Conservation (phyloP, 2,113 vertebrate species). For the Pseudopodoces humilis region DNA sequence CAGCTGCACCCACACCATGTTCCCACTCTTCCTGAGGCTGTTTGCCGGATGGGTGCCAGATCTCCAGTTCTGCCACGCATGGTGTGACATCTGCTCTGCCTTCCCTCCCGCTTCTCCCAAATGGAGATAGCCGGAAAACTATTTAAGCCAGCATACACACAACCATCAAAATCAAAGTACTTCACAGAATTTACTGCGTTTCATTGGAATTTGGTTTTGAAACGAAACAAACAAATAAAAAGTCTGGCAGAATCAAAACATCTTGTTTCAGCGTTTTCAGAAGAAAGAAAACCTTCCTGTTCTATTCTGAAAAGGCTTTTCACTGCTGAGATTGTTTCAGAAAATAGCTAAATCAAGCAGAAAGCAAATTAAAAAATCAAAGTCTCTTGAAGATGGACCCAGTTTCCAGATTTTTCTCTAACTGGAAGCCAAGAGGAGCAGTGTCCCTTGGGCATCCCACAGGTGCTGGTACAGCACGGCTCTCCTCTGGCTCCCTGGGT, state of each 20-base stretch:
- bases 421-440: not conserved
- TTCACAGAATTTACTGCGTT: not conserved
- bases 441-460: not conserved
- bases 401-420: not conserved
- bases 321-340: constrained; percentile 32
- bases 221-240: constrained; percentile 15
- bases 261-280: not conserved
- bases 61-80: not conserved
- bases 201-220: constrained; percentile 1
- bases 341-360: constrained; percentile 35
- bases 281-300: constrained; percentile 17
- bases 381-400: not conserved
- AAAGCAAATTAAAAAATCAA: constrained; percentile 9
- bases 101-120: not conserved
- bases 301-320: constrained; percentile 31
- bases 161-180: not conserved
- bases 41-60: not conserved
- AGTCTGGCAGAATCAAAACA: constrained; percentile 8
- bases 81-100: constrained; percentile 23
- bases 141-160: not conserved
- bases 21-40: not conserved
- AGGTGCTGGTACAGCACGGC: not conserved
- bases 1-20: not conserved
- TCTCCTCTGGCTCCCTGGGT: not conserved
- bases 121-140: not conserved